phyloP scores from a whole-genome alignment of 30 jellyfish, hydroid and myxozoan species.

The Phacellophora camtschatica region DNA sequence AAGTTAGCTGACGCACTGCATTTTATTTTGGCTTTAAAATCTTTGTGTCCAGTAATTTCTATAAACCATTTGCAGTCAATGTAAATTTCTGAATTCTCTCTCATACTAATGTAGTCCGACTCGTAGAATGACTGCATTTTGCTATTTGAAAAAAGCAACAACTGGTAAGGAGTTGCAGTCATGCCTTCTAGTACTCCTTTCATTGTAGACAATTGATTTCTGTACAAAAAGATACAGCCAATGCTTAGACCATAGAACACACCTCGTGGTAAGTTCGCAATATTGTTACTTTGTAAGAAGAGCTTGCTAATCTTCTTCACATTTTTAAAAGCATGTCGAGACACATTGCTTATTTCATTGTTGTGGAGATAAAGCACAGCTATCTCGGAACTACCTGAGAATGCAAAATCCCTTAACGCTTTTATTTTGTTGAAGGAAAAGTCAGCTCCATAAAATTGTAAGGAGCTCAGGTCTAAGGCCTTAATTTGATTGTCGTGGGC shows the following conservation, averaged over 20 bases:
- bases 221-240: not conserved
- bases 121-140: not conserved
- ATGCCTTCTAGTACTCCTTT: conserved; percentile 11
- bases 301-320: not conserved
- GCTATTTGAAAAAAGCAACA: conserved; percentile 8
- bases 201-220: conserved; percentile 1
- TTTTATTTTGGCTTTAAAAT: not conserved
- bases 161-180: not conserved
- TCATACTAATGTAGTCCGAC: not conserved
- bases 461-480: not conserved
- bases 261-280: conserved; percentile 2
- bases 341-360: not conserved
- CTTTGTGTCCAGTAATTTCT: not conserved
- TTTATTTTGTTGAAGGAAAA: not conserved
- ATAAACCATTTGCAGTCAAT: conserved; percentile 8
- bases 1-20: conserved; percentile 24
- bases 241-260: not conserved
- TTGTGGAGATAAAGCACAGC: not conserved
- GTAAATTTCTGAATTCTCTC: not conserved
- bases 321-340: conserved; percentile 15
- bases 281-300: conserved; percentile 1
- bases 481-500: not conserved
- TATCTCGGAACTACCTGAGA: not conserved
- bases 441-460: not conserved
- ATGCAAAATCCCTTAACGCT: not conserved